phyloP scores from a whole-genome alignment of 2,113 vertebrate genomes.

The Pluvialis apricaria region DNA sequence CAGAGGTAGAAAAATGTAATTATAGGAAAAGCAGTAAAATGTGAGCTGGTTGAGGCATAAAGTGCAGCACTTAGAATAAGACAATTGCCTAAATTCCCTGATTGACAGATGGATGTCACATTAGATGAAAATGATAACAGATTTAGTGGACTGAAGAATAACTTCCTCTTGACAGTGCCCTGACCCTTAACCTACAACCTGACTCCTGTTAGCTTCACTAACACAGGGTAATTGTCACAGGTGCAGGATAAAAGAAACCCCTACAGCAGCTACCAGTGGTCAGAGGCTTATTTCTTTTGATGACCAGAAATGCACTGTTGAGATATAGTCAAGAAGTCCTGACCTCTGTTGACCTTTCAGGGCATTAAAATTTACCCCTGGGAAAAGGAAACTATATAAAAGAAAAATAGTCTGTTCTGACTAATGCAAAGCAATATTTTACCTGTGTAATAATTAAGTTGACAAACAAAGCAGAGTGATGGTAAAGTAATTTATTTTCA shows the following conservation, averaged over 20 bases:
- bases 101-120: conserved; percentile 92
- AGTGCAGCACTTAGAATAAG: conserved; percentile 70
- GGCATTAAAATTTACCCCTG: conserved; percentile 65
- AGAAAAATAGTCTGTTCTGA: conserved; percentile 41
- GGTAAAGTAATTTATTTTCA: conserved; percentile 64
- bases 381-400: conserved; percentile 53
- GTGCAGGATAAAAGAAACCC: conserved; percentile 83
- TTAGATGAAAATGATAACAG: conserved; percentile 94
- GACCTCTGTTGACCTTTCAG: conserved; percentile 69
- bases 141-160: conserved; percentile 85
- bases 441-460: conserved; percentile 52
- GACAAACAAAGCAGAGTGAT: conserved; percentile 62
- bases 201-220: conserved; percentile 89
- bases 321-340: conserved; percentile 69
- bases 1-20: conserved; percentile 64
- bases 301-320: conserved; percentile 71
- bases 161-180: conserved; percentile 91
- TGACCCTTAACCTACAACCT: conserved; percentile 85
- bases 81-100: conserved; percentile 76
- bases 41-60: conserved; percentile 56
- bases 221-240: conserved; percentile 84
- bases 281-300: conserved; percentile 73
- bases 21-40: conserved; percentile 65
- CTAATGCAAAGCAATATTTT: conserved; percentile 51
- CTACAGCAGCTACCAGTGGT: conserved; percentile 70